Conservation (phyloP, 2,797 vertebrate species). For the Adelosebastes latens region DNA sequence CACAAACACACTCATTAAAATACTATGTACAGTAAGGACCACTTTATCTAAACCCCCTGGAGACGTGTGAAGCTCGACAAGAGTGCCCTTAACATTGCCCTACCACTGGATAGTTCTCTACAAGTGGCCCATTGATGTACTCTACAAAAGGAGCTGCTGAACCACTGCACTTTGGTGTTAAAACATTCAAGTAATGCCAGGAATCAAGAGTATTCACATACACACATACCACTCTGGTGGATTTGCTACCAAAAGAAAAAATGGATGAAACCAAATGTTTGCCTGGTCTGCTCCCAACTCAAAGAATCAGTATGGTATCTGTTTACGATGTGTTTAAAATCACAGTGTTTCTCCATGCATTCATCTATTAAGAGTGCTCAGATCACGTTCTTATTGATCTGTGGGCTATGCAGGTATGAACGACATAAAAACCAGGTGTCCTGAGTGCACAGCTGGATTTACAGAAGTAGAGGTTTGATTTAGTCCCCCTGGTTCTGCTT, state of each 20-base stretch:
- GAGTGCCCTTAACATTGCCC: slow-evolving; percentile 61
- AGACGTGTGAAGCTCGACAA: slow-evolving; percentile 36
- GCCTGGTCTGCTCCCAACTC: slow-evolving; percentile 20
- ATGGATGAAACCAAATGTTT: slow-evolving; percentile 19
- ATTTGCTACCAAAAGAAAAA: slow-evolving; percentile 43
- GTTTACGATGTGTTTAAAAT: slow-evolving; percentile 29
- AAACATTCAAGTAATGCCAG: slow-evolving; percentile 95
- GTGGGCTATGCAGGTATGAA: slow-evolving; percentile 13
- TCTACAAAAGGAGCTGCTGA: slow-evolving; percentile 57
- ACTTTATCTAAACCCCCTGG: slow-evolving; percentile 54
- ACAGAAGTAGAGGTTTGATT: slow-evolving; percentile 29
- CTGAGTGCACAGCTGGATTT: slow-evolving; percentile 40
- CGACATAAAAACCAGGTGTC: slow-evolving; percentile 43
- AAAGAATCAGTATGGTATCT: slow-evolving; percentile 18
- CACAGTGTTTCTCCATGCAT: slow-evolving; percentile 22
- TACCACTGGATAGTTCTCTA: slow-evolving; percentile 57
- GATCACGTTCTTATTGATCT: slow-evolving; percentile 24
- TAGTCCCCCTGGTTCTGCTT: slow-evolving; percentile 17
- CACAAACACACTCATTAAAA: slow-evolving; percentile 83
- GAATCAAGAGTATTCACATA: slow-evolving; percentile 81
- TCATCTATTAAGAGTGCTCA: slow-evolving; percentile 3
- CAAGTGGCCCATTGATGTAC: slow-evolving; percentile 54
- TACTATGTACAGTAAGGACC: slow-evolving; percentile 81
- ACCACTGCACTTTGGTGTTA: slow-evolving; percentile 71
- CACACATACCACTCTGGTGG: slow-evolving; percentile 48